A percentile compares a stretch with the other conserved stretches of the same genome.
phyloP scores from a whole-genome alignment of 2,113 vertebrate species.

The Turdus rufiventris region DNA sequence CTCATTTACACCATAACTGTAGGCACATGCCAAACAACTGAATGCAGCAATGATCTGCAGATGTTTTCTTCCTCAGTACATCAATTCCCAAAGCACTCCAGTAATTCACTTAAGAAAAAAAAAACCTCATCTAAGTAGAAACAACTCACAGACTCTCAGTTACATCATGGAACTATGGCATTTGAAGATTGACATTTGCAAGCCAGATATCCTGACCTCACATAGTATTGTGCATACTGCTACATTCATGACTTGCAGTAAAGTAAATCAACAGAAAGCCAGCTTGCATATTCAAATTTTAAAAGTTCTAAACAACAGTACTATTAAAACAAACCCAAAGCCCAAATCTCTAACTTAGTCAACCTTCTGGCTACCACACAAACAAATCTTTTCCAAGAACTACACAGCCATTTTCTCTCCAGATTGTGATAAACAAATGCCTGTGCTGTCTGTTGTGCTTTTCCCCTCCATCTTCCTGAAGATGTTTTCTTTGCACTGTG shows the following conservation, averaged over 20 bases:
- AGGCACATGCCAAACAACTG: not conserved
- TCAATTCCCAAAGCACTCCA: not conserved
- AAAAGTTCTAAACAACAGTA: not conserved
- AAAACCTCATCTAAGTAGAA: not conserved
- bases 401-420: not conserved
- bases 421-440: not conserved
- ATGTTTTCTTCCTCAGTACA: not conserved
- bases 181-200: not conserved
- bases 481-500: not conserved
- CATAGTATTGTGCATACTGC: not conserved
- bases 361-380: not conserved
- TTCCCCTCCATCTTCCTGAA: not conserved
- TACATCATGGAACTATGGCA: not conserved
- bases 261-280: not conserved
- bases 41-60: not conserved
- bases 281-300: not conserved
- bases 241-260: not conserved
- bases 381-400: not conserved
- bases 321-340: not conserved
- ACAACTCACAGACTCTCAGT: not conserved
- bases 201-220: not conserved
- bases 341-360: not conserved
- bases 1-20: not conserved
- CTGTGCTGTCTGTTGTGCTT: not conserved
- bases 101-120: not conserved